phyloP scores from a whole-genome alignment of 2,888 invertebrate species.

The Sussaba pulchella region DNA sequence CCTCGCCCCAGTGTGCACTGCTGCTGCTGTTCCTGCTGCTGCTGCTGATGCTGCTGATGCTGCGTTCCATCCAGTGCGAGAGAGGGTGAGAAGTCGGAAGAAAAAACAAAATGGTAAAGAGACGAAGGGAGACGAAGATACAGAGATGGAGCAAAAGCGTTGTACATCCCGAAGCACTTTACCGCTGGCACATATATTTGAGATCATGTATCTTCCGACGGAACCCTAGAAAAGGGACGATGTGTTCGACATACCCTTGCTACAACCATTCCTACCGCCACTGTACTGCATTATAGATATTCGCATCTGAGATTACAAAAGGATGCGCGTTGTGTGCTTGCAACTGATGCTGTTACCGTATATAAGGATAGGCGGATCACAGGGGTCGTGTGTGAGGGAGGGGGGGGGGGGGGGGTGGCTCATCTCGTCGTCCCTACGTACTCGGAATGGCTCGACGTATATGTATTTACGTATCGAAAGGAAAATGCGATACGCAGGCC shows the following conservation, averaged over 20 bases:
- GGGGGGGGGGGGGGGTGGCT: not conserved
- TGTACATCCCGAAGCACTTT: conserved; percentile 42
- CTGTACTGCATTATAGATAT: conserved; percentile 67
- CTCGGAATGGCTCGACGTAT: conserved; percentile 24
- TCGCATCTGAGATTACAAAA: conserved; percentile 67
- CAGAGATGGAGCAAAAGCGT: not conserved
- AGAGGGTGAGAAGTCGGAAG: not conserved
- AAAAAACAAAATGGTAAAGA: no score
- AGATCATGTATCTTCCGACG: conserved; percentile 53
- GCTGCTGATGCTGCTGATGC: not conserved
- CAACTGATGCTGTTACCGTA: conserved; percentile 9
- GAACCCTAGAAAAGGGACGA: conserved; percentile 3
- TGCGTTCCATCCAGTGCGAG: not conserved
- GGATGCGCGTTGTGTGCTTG: conserved; percentile 59
- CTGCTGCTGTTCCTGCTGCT: not conserved
- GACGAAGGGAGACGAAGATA: not conserved
- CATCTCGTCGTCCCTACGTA: not conserved
- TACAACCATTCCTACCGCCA: conserved; percentile 11
- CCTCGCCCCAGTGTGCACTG: conserved; percentile 33
- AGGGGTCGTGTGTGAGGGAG: not conserved
- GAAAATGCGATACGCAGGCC: conserved; percentile 50
- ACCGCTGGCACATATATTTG: conserved; percentile 49
- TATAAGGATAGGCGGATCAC: conserved; percentile 10
- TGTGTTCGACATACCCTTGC: conserved; percentile 56
- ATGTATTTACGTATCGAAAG: conserved; percentile 44